Conservation (phyloP, 53 echinoderm and acorn worm species). For the Astropecten irregularis region DNA sequence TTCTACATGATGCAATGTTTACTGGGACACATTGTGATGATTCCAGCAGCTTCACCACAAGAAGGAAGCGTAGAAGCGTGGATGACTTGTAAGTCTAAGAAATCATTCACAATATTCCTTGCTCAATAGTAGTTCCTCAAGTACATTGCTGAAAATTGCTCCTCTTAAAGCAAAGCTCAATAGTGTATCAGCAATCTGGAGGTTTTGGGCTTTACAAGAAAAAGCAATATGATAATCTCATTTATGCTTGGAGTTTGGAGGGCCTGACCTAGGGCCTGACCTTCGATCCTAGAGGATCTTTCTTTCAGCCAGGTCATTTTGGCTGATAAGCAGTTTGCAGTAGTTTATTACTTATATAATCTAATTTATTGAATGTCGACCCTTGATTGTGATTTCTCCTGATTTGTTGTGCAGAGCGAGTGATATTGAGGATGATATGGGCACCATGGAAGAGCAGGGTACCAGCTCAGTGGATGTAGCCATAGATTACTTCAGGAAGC, state of each 20-base stretch:
- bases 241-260: too few species aligned
- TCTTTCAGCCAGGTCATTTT: not conserved
- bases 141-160: too few species aligned
- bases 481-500: too few species aligned
- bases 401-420: not conserved
- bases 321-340: too few species aligned
- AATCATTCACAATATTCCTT: too few species aligned
- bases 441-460: not conserved
- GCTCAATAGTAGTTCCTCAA: too few species aligned
- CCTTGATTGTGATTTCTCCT: not conserved
- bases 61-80: conserved; percentile 34
- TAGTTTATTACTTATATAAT: too few species aligned
- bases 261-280: too few species aligned
- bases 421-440: not conserved
- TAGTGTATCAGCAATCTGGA: not conserved
- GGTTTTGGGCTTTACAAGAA: not conserved
- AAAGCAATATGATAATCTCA: not conserved
- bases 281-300: too few species aligned
- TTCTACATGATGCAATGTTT: conserved; percentile 42
- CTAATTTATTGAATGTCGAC: not conserved
- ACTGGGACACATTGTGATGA: conserved; percentile 30
- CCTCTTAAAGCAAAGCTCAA: not conserved
- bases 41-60: not conserved
- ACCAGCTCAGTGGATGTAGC: not conserved
- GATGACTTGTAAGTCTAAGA: conserved; percentile 38